These are phyloP conservation scores for Rhinogobius similis DNA, from an alignment of 2,113 vertebrate species.

Conservation along the genomic window DNA sequence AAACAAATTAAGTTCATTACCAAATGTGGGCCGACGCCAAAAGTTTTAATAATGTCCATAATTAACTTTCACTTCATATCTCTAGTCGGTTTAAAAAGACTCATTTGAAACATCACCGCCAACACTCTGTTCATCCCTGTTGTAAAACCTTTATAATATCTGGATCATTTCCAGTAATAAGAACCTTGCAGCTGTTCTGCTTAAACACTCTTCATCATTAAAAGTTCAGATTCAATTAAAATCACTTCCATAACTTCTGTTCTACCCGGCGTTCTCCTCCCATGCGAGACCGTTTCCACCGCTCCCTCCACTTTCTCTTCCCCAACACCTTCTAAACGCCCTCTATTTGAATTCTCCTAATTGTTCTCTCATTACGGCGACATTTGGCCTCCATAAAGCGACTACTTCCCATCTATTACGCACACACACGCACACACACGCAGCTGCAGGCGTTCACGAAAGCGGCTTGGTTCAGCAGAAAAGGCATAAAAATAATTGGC, in stretches of 20 bases:
- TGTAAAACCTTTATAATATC: neutral
- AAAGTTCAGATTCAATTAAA: conserved; percentile 9
- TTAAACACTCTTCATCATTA: conserved; percentile 1
- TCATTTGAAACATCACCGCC: no score
- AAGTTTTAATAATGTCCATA: no score
- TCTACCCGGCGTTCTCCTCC: neutral
- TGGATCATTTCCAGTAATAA: neutral
- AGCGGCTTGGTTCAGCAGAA: conserved; percentile 37
- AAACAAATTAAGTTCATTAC: no score
- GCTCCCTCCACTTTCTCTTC: neutral
- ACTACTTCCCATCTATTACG: neutral
- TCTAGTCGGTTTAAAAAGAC: no score
- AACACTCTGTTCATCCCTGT: neutral
- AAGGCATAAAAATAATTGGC: conserved; percentile 51
- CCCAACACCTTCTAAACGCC: neutral
- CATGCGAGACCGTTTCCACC: neutral
- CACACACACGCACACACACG: conserved; percentile 7
- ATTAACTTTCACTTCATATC: no score
- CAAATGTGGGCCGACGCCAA: no score
- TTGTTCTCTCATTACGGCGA: neutral
- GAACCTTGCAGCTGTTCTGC: neutral
- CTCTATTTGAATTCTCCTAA: conserved; percentile 11
- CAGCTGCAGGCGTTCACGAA: conserved; percentile 35
- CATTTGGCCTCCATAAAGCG: conserved; percentile 19
- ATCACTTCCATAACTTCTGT: neutral